Percentiles rank a stretch among this genome's conserved stretches.
Conservation (phyloP, 2,888 invertebrate genomes). For the Neoaliturus tenellus region DNA sequence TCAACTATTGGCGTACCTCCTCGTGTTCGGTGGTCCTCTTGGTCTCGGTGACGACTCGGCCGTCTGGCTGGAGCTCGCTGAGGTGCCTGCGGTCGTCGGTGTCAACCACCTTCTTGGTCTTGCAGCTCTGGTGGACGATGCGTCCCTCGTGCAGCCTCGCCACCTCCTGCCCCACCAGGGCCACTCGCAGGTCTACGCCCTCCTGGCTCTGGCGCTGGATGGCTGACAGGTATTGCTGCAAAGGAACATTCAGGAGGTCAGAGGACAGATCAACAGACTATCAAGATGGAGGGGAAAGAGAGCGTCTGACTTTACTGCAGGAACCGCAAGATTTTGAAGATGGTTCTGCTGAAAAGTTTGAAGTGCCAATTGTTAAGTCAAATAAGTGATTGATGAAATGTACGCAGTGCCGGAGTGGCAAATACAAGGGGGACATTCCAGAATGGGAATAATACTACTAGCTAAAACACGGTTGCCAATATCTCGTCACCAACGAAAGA, state of each 20-base stretch:
- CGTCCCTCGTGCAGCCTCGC: conserved; percentile 73
- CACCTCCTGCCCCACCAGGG: conserved; percentile 75
- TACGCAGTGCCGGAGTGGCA: no score
- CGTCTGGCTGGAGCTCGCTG: conserved; percentile 87
- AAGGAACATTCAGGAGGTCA: conserved; percentile 68
- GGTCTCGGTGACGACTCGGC: conserved; percentile 90
- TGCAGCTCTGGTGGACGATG: conserved; percentile 84
- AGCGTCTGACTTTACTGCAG: no score
- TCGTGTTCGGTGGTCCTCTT: conserved; percentile 90
- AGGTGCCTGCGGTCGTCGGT: conserved; percentile 89
- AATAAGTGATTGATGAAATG: no score
- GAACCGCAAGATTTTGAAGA: no score
- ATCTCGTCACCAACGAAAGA: no score
- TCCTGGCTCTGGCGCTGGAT: conserved; percentile 74
- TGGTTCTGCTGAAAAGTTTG: no score
- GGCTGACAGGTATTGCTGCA: conserved; percentile 85
- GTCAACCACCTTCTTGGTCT: conserved; percentile 88
- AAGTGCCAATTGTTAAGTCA: no score
- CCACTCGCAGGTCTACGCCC: conserved; percentile 82
- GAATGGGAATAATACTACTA: no score
- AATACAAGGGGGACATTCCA: no score
- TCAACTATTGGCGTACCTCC: conserved; percentile 75
- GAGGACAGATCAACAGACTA: neutral
- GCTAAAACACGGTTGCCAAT: no score
- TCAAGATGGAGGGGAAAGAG: no score